Evolutionary conservation across 2,888 invertebrate genomes (phyloP), one percentile per base, ranked within the genome.

Genomic region (Cyrtodaria siliqua): DNA sequence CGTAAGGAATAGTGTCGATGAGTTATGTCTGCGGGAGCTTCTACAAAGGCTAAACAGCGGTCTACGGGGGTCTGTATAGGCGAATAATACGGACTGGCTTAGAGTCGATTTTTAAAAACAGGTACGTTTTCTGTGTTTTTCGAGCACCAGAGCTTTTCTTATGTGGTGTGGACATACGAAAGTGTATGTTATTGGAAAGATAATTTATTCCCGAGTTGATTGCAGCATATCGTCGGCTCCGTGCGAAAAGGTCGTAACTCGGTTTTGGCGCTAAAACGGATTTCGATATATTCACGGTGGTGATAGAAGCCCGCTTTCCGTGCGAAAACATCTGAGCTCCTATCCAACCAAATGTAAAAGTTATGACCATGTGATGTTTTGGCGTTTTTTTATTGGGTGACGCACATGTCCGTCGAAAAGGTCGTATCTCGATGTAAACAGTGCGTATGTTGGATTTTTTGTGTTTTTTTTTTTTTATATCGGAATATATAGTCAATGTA

Each of bases 141-240:
- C n/a, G n/a, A n/a, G n/a, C n/a, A n/a, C n/a, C n/a, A n/a, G n/a
- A n/a, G n/a, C n/a, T n/a, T n/a, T n/a, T n/a, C n/a, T n/a, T n/a
- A n/a, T n/a, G n/a, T n/a, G n/a, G n/a, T n/a, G n/a, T n/a, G n/a
- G n/a, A n/a, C n/a, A n/a, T n/a, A n/a, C n/a, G n/a, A n/a, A n/a
- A n/a, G n/a, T n/a, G n/a, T n/a, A n/a, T n/a, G n/a, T n/a, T n/a
- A n/a, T n/a, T n/a, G n/a, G n/a, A n/a, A n/a, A n/a, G n/a, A n/a
- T n/a, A n/a, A n/a, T n/a, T n/a, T n/a, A n/a, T n/a, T n/a, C n/a
- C n/a, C n/a, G n/a, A n/a, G n/a, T n/a, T n/a, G n/a, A n/a, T n/a
- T n/a, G n/a, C n/a, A n/a, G n/a, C n/a, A n/a, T n/a, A n/a, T 60
- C n/a, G 47, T 60, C 60, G 47, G 9, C 60, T 60, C 26, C 60